Percentiles rank a stretch among this genome's conserved stretches.
phyloP scores from a whole-genome alignment of 2,113 vertebrate species.

The Thamnophis sirtalis region DNA sequence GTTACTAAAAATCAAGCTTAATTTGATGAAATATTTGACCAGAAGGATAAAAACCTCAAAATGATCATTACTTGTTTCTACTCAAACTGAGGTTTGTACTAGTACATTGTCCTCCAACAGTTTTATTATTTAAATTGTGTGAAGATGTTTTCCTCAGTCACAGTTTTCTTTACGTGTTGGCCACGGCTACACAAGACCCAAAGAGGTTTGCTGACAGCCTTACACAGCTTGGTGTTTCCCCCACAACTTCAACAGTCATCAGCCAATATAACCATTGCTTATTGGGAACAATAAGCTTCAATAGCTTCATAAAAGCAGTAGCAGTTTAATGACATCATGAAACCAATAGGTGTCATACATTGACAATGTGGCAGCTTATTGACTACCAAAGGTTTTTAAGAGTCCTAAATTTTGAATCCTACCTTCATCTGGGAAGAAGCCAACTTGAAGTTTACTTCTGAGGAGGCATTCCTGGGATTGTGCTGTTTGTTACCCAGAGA shows the following conservation, averaged over 20 bases:
- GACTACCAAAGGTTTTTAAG: not conserved
- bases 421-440: not conserved
- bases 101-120: not conserved
- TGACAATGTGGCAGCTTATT: not conserved
- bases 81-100: not conserved
- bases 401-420: not conserved
- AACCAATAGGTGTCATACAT: not conserved
- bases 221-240: not conserved
- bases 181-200: not conserved
- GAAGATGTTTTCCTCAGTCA: not conserved
- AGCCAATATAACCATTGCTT: not conserved
- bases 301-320: not conserved
- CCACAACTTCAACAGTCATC: not conserved
- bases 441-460: not conserved
- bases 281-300: not conserved
- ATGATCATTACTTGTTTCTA: not conserved
- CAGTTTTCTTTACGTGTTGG: not conserved
- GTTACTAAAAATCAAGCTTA: not conserved
- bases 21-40: not conserved
- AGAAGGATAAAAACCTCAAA: not conserved
- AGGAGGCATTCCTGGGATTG: not conserved
- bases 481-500: not conserved
- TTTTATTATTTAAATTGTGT: not conserved
- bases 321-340: not conserved
- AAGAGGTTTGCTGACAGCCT: not conserved